Base-by-base conservation (phyloP, 2,113 vertebrate genomes). In the Melanocharis versteri region DNA sequence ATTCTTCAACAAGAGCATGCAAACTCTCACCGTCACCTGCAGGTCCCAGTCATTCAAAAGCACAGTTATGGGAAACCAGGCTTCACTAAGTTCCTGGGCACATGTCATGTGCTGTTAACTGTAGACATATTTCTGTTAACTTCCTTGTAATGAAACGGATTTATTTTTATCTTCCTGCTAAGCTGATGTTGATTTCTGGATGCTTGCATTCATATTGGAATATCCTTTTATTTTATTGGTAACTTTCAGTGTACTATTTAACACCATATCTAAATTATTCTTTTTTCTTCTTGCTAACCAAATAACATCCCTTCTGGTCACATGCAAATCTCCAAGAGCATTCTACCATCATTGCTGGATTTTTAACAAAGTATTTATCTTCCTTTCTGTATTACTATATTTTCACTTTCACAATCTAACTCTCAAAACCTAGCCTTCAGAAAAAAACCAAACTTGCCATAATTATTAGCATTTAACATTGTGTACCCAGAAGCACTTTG, bases 291-390 rank as follows among this genome's bases (percentile, higher is more conserved):
- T 78, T 51, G 9, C 14, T 7, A 9, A 54, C 5, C 4, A 2
- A 33, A 12, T 33, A 73, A 9, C 5, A 40, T 2, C 5, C 15
- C 3, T 76, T 58, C 6, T 86, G 8, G 11, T 88, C 24, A 58
- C 3, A 21, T 10, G 5, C 31, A 58, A 72, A 40, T 20, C 2
- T 72, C 35, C 54, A 35, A 2, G 33, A 47, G 1, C 2, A 3
- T 39, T 62, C 11, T 42, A 11, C 13, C 26, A 7, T 31, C 10
- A 73, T 35, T 54, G n/a, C 2, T 37, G 7, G 5, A 17, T 56
- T 92, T 79, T 83, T 24, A 56, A 13, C 7, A 47, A 24, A 37
- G 6, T 56, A 15, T 24, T 71, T 79, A 2, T 2, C 12, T 65
- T 6, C 13, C 1, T 77, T 81, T 76, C 54, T 15, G 33, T n/a